phyloP scores from a whole-genome alignment of 1,140 invertebrate genomes.

The Papilio polyxenes region DNA sequence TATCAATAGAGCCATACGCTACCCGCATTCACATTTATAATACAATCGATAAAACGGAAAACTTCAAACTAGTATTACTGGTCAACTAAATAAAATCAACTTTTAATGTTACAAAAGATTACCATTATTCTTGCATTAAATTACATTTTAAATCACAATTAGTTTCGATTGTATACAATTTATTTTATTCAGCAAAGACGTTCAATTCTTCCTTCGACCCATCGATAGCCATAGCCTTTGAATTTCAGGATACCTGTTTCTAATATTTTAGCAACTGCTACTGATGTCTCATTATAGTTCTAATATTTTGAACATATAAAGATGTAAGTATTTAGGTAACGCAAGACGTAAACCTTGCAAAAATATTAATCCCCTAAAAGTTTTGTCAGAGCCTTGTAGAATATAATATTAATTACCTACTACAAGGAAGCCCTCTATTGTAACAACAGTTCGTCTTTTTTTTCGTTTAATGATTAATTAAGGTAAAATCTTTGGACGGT shows the following conservation, averaged over 20 bases:
- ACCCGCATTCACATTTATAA: constrained; percentile 9
- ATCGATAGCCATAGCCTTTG: neutral
- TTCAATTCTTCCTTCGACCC: neutral
- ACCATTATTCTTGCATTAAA: neutral
- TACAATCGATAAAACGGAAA: constrained; percentile 5
- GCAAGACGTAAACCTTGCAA: too few species aligned
- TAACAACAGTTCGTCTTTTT: neutral
- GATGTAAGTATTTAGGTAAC: too few species aligned
- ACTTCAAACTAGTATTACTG: neutral
- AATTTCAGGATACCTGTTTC: neutral
- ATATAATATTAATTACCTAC: neutral
- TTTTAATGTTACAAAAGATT: neutral
- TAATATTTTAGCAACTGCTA: neutral
- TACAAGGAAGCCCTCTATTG: neutral
- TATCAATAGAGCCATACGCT: constrained; percentile 25
- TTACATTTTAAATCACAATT: neutral
- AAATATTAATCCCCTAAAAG: neutral
- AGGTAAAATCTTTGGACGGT: neutral
- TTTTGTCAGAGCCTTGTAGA: neutral
- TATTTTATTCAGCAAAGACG: neutral
- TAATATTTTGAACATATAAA: too few species aligned
- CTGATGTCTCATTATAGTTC: too few species aligned
- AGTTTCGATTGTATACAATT: neutral
- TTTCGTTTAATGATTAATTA: neutral
- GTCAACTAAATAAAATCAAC: neutral